Evolutionary conservation across 1,140 invertebrate genomes (phyloP).

Genomic region (Pseudomyrmex pallidus): DNA sequence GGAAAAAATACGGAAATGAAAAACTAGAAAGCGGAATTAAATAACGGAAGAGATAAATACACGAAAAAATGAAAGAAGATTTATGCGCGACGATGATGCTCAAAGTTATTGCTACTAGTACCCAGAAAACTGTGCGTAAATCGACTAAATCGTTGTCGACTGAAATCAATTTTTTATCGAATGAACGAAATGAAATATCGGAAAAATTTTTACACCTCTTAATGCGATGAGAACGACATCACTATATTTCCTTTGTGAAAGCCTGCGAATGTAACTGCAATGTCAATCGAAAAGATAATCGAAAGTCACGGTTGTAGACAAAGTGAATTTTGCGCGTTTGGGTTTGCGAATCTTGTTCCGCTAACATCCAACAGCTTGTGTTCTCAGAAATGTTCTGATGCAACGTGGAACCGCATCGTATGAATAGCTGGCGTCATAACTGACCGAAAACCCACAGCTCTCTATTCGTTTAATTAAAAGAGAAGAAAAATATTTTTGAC

Average conservation of each 20-base stretch:
- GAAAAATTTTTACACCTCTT: too few relatives aligned
- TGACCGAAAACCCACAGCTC: not conserved
- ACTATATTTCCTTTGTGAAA: too few relatives aligned
- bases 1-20: slow-evolving; percentile 20
- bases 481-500: slow-evolving; percentile 1
- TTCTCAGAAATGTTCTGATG: slow-evolving; percentile 11
- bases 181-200: too few relatives aligned
- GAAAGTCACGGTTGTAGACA: too few relatives aligned
- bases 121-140: too few relatives aligned
- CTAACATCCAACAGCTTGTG: not conserved
- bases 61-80: not conserved
- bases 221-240: too few relatives aligned
- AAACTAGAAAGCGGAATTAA: not conserved
- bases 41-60: not conserved
- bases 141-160: not conserved
- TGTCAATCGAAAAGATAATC: too few relatives aligned
- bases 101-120: too few relatives aligned
- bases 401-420: not conserved
- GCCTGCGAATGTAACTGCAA: too few relatives aligned
- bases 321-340: not conserved
- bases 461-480: slow-evolving; percentile 34
- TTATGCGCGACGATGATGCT: not conserved
- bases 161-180: slow-evolving; percentile 23
- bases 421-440: slow-evolving; percentile 21
- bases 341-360: not conserved